Evolutionary conservation across 2,888 invertebrate genomes (phyloP), one percentile per base, ranked within the genome.

Genomic region (Deladenus siricidicola): DNA sequence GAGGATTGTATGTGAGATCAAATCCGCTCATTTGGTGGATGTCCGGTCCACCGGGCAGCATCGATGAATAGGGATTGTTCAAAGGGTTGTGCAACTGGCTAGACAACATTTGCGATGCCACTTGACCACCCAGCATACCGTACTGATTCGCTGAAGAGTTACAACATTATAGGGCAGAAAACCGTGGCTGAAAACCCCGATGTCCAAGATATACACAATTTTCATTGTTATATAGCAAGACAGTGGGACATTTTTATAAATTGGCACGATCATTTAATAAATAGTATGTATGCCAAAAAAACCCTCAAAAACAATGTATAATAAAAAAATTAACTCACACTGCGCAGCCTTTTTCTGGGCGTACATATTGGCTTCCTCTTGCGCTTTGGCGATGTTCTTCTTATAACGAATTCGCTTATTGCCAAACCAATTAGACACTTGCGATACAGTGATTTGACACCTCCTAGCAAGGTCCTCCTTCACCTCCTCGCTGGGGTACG

Each of bases 331-430:
- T 10, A 50, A 10, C 48, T 56, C 29, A 57, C 49, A 51, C 26
- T 55, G 55, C n/a, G 44, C 43, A 17, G 56, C 58, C 42, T 60
- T 60, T 45, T 61, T 62, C 19, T 94, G 52, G 30, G 44, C 62
- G 48, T 65, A 96, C 79, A 96, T 84, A 83, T 94, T 94, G 61
- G 96, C 96, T 83, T 96, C 94, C 83, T 96, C 96, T 49, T 63
- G 60, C 1, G 62, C 56, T 34, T 64, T 64, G 39, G 61, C 53
- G 44, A 64, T 63, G 51, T 61, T 57, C 56, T 98, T 96, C 87
- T 98, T 96, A 84, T 94, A 98, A 79, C 96, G 88, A 83, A 96
- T 96, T 79, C 96, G 87, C 83, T 98, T 98, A 84, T 96, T 98
- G 74, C 62, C 67, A 48, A 67, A 68, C 63, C 63, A 67, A 39